These are phyloP conservation scores for Nasonia oneida DNA, from an alignment of 2,888 invertebrate genomes.

Conservation along the genomic window DNA sequence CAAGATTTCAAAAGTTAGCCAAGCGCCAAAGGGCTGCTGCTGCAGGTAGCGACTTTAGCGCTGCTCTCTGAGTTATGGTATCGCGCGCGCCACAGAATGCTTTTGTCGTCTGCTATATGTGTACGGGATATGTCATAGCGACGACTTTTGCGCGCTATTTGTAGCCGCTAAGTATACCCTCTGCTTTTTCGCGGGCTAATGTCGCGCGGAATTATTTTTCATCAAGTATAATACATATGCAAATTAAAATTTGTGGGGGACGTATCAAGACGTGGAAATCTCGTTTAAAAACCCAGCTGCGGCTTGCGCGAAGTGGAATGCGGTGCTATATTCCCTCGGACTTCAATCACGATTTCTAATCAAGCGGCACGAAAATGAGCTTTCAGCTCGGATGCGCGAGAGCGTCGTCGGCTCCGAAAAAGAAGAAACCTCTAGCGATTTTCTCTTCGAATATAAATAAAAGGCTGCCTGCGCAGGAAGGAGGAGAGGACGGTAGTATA, in stretches of 20 bases:
- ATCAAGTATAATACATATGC: too few species aligned
- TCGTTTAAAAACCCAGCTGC: not conserved
- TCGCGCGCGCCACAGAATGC: not conserved
- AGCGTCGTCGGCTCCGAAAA: not conserved
- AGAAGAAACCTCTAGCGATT: not conserved
- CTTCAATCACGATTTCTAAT: not conserved
- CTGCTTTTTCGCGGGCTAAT: too few species aligned
- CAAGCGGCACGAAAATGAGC: constrained; percentile 4
- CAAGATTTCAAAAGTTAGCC: constrained; percentile 50
- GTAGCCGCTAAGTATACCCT: too few species aligned
- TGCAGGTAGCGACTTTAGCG: not conserved
- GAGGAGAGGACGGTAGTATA: not conserved
- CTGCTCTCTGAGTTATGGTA: not conserved
- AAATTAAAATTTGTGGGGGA: not conserved
- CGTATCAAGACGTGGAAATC: not conserved
- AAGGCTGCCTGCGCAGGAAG: not conserved
- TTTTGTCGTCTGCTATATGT: not conserved
- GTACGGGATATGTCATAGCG: too few species aligned
- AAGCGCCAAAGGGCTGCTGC: not conserved
- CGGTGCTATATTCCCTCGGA: not conserved
- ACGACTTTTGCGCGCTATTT: too few species aligned
- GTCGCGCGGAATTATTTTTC: too few species aligned
- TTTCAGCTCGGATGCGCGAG: not conserved
- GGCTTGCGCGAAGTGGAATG: not conserved
- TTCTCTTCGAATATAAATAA: constrained; percentile 14